Conservation (phyloP, 2,113 vertebrate genomes). For the Ctenomys sociabilis region DNA sequence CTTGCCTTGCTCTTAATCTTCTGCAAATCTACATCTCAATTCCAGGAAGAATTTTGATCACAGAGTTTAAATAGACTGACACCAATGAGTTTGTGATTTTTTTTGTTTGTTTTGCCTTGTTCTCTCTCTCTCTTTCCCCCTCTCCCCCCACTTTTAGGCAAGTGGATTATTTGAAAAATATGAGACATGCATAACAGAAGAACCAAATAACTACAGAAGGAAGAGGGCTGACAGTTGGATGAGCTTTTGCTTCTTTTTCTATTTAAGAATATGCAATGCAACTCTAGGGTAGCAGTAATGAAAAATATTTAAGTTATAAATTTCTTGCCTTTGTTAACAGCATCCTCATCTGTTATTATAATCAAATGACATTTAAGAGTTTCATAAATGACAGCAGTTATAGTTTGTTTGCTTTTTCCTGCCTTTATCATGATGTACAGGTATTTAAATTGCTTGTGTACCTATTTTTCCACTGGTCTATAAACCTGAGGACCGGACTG, state of each 20-base stretch:
- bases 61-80: not conserved
- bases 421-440: not conserved
- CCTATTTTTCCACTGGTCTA: not conserved
- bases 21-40: not conserved
- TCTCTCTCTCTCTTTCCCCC: too few relatives aligned
- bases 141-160: not conserved
- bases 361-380: not conserved
- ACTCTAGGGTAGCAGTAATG: not conserved
- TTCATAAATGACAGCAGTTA: not conserved
- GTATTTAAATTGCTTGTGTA: not conserved
- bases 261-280: constrained; percentile 44
- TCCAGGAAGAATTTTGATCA: not conserved
- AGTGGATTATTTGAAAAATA: not conserved
- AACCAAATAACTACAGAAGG: not conserved
- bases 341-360: constrained; percentile 1
- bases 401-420: not conserved
- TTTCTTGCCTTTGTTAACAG: not conserved
- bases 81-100: not conserved
- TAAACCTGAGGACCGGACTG: not conserved
- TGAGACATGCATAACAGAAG: not conserved
- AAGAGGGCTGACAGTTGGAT: not conserved
- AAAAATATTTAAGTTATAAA: constrained; percentile 27
- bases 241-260: not conserved
- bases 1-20: not conserved
- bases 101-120: not conserved